phyloP scores from a whole-genome alignment of 2,113 vertebrate genomes.

The Crypturellus undulatus region DNA sequence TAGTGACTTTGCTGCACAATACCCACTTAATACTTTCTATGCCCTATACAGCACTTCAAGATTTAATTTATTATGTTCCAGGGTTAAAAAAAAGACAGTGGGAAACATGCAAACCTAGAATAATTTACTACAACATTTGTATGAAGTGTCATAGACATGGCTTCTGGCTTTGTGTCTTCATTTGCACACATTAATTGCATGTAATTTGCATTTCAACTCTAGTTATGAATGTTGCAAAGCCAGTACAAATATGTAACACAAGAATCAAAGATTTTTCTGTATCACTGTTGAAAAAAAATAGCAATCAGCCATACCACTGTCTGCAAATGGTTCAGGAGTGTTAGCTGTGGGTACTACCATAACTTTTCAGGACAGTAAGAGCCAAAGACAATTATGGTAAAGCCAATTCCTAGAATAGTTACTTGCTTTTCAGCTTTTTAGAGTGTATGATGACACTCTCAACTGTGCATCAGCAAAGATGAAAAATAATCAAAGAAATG shows the following conservation, averaged over 20 bases:
- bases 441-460: accelerated
- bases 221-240: conserved; percentile 6
- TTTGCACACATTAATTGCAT: neutral
- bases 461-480: neutral
- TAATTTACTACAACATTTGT: conserved; percentile 7
- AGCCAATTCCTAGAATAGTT: neutral
- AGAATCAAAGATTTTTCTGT: neutral
- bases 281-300: neutral
- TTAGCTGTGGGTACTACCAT: neutral
- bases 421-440: neutral
- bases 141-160: neutral
- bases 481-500: neutral
- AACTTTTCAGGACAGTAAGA: neutral
- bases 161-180: neutral
- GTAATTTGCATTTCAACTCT: neutral
- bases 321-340: neutral
- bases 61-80: conserved; percentile 17
- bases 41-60: neutral
- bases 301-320: neutral
- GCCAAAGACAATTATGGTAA: neutral
- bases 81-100: neutral
- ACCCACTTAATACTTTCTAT: conserved; percentile 41
- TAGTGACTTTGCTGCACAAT: neutral
- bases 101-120: neutral
- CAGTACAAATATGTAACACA: neutral